Base-by-base conservation (phyloP, 2,113 vertebrate species). In the Ciconia maguari region DNA sequence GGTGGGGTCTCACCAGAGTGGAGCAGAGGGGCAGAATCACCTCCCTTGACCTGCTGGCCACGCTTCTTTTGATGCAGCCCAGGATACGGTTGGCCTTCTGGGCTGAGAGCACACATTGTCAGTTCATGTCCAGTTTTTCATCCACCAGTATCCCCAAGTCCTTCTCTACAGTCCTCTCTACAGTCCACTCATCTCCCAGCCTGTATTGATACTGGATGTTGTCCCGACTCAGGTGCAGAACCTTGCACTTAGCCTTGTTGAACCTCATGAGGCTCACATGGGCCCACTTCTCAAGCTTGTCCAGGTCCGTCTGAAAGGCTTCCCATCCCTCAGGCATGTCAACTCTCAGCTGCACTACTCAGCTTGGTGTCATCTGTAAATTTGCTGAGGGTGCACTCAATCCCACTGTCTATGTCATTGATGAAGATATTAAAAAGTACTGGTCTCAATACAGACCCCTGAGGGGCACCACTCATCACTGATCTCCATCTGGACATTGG, bases 391-490 rank as follows among this genome's bases (percentile, higher is more conserved):
- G 4, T 57, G 22, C 38, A 27, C 30, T 36, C 2, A 2, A 14
- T 65, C 34, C 44, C 38, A 15, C 29, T 24, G 27, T 32, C 57
- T 52, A 1, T 34, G 46, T 82, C 30, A 22, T 7, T 34, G 41
- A 66, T 48, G 51, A 77, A 83, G n/a, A 21, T 25, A 36, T 7
- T 32, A 66, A 83, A 60, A 41, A 54, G 30, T 27, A 25, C 20
- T 17, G 12, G 8, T 48, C 16, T 12, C 5, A 54, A 1, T 11
- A 58, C 1, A 3, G 32, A 55, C 11, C 3, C 9, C 41, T 57
- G 24, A 34, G 24, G 8, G 32, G 66, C 2, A 55, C 5, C 16
- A 72, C 4, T 46, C 9, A 3, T 42, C 20, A 44, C 6, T 22
- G 29, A 41, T 61, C 24, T 61, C 27, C 24, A 13, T 69, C 19